A percentile compares a stretch with the other conserved stretches of the same genome.
Conservation (phyloP, 2,797 vertebrate species). For the Furcifer pardalis region DNA sequence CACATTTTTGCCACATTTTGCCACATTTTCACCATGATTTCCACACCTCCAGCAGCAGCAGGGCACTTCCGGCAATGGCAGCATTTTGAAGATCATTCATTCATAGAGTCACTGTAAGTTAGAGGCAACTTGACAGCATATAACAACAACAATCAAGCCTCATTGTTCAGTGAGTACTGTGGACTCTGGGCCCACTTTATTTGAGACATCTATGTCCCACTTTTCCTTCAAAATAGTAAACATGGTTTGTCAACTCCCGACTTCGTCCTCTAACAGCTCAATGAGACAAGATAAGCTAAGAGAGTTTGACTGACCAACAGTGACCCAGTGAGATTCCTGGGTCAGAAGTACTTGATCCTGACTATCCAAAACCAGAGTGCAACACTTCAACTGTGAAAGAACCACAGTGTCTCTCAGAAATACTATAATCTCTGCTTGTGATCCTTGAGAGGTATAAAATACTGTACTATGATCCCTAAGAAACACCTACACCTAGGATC, state of each 20-base stretch:
- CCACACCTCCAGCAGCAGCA: no score
- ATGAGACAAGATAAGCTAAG: neutral
- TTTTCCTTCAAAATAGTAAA: neutral
- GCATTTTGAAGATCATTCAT: no score
- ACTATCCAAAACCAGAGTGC: neutral
- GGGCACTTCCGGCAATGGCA: no score
- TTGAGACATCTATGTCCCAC: neutral
- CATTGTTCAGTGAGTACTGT: no score
- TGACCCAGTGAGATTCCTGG: neutral
- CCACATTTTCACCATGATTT: no score
- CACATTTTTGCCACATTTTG: no score
- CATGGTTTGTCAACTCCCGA: neutral
- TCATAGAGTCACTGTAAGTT: no score
- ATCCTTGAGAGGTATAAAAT: neutral
- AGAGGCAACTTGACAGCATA: no score
- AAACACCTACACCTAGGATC: fast-evolving
- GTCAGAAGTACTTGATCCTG: neutral
- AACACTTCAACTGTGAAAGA: neutral
- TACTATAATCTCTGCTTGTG: neutral
- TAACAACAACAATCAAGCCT: no score
- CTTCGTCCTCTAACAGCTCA: neutral
- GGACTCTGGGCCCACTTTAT: neutral
- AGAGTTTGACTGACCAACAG: neutral
- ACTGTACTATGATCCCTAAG: neutral
- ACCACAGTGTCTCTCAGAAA: neutral